A percentile compares a stretch with the other conserved stretches of the same genome.
phyloP scores from a whole-genome alignment of 2,888 invertebrate species.

The Hermodice carunculata region DNA sequence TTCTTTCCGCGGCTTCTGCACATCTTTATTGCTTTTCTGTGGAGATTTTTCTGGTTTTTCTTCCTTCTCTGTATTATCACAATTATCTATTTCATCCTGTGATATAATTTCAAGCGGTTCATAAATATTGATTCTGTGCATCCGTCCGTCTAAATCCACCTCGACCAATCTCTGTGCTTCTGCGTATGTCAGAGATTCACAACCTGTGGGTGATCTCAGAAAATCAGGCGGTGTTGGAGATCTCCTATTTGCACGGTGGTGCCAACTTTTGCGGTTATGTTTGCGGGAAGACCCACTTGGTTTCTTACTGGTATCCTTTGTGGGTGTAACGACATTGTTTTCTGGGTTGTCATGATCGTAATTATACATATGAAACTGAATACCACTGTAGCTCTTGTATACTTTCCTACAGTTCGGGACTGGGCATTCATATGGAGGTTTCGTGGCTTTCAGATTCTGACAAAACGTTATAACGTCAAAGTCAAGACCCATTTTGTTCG shows the following conservation, averaged over 20 bases:
- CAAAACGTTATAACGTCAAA: conserved; percentile 90
- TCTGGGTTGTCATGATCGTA: conserved; percentile 83
- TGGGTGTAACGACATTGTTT: conserved; percentile 20
- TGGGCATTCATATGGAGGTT: conserved; percentile 90
- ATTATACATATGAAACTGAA: conserved; percentile 88
- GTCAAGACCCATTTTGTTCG: conserved; percentile 77
- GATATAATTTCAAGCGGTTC: conserved; percentile 71
- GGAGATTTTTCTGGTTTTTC: conserved; percentile 62
- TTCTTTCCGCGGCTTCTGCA: conserved; percentile 2
- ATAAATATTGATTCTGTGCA: conserved; percentile 75
- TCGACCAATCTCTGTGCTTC: conserved; percentile 89
- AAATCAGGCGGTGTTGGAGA: conserved; percentile 68
- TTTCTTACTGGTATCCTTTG: conserved; percentile 2
- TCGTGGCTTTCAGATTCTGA: conserved; percentile 83
- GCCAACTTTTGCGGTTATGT: conserved; percentile 1
- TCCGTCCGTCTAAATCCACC: conserved; percentile 86
- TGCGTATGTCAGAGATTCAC: conserved; percentile 84
- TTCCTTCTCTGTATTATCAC: conserved; percentile 65
- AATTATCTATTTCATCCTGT: conserved; percentile 67
- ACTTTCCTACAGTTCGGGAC: conserved; percentile 86
- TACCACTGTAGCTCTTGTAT: conserved; percentile 87
- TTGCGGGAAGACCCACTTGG: neutral
- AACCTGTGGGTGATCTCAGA: conserved; percentile 64
- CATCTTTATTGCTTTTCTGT: conserved; percentile 29
- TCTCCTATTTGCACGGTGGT: conserved; percentile 37